phyloP scores from a whole-genome alignment of 2,113 vertebrate species.

The Rhabdomys dilectus region DNA sequence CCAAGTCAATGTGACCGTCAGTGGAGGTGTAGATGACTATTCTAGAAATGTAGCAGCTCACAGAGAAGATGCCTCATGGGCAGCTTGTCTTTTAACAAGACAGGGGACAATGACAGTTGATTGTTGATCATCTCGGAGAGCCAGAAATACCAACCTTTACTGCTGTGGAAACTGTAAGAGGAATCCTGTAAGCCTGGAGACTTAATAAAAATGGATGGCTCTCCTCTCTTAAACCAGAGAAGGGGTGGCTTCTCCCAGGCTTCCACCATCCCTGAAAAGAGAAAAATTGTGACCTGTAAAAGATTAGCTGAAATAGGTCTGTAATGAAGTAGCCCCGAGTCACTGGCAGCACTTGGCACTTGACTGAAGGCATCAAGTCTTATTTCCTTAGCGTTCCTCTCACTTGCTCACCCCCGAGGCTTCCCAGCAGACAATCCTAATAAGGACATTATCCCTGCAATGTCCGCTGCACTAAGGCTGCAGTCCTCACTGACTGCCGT shows the following conservation, averaged over 20 bases:
- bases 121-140: background rate
- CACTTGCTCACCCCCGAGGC: background rate
- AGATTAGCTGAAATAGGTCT: constrained; percentile 55
- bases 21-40: background rate
- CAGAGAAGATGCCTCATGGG: background rate
- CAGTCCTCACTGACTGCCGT: background rate
- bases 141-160: background rate
- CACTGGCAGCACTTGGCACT: background rate
- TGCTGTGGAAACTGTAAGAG: background rate
- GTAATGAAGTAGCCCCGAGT: constrained; percentile 45
- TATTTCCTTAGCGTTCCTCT: constrained; percentile 53
- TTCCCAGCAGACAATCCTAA: background rate
- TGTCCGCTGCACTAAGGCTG: background rate
- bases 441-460: background rate
- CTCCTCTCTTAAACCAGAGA: constrained; percentile 14
- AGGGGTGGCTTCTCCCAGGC: background rate
- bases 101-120: background rate
- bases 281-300: background rate
- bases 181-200: background rate
- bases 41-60: constrained; percentile 1
- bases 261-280: constrained; percentile 46
- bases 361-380: background rate
- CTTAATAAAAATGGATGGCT: constrained; percentile 54
- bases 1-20: background rate
- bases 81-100: background rate